phyloP scores from a whole-genome alignment of 2,797 vertebrate species.

The Mormyrus proboscirostris region DNA sequence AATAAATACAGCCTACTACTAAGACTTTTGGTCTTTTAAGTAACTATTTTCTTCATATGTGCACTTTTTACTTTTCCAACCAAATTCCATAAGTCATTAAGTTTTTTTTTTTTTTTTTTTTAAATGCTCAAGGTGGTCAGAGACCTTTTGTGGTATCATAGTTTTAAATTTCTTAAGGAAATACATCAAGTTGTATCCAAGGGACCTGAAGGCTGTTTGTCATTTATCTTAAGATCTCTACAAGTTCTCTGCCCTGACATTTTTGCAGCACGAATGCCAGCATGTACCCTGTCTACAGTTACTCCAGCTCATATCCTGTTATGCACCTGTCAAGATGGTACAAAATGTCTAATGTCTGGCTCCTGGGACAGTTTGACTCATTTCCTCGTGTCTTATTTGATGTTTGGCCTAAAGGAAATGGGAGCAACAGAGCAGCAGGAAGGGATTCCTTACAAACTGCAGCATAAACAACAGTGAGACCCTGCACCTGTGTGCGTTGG shows the following conservation, averaged over 20 bases:
- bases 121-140: not conserved
- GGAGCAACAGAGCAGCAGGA: constrained; percentile 60
- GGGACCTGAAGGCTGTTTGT: not conserved
- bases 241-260: not conserved
- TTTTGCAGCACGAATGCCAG: not conserved
- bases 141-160: not conserved
- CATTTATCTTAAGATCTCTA: not conserved
- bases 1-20: constrained; percentile 12
- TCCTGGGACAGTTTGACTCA: constrained; percentile 59
- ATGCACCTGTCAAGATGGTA: constrained; percentile 63
- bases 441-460: constrained; percentile 63
- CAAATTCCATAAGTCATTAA: not conserved
- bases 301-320: constrained; percentile 62
- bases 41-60: constrained; percentile 3
- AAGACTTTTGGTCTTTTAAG: constrained; percentile 9
- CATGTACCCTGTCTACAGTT: not conserved
- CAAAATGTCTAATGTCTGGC: constrained; percentile 50
- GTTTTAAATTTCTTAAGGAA: not conserved
- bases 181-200: not conserved
- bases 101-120: not conserved
- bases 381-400: constrained; percentile 63
- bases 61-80: not conserved
- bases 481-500: constrained; percentile 38
- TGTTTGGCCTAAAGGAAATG: constrained; percentile 65
- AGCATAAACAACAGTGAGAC: constrained; percentile 65